phyloP scores from a whole-genome alignment of 2,113 vertebrate species.

The Equus przewalskii region DNA sequence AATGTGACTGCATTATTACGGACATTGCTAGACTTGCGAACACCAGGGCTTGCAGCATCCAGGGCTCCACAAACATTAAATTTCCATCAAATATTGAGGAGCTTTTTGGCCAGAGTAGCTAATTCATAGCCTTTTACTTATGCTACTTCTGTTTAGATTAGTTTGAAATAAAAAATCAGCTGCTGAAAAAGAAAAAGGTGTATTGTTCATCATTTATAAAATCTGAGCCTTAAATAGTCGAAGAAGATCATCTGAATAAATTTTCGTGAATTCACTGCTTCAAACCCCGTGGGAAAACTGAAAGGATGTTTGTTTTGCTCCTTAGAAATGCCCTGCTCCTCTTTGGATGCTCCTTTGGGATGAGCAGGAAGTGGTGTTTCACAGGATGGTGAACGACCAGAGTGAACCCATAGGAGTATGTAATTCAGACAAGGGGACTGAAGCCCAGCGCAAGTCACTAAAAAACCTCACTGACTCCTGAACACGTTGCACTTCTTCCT shows the following conservation, averaged over 20 bases:
- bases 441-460: background rate
- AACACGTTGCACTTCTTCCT: background rate
- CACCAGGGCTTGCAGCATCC: background rate
- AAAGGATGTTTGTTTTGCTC: conserved; percentile 14
- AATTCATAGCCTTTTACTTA: background rate
- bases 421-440: background rate
- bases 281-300: background rate
- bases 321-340: background rate
- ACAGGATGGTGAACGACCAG: background rate
- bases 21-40: background rate
- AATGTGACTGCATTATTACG: background rate
- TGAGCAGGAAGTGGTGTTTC: background rate
- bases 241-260: conserved; percentile 48
- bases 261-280: conserved; percentile 35
- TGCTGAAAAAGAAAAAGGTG: background rate
- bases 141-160: background rate
- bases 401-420: background rate
- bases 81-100: background rate
- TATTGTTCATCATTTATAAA: conserved; percentile 30
- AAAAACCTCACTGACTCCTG: background rate
- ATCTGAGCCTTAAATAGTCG: background rate
- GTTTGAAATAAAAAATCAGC: background rate
- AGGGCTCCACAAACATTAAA: background rate
- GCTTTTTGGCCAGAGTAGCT: background rate
- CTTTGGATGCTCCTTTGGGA: background rate